Base-by-base conservation (phyloP, 2,888 invertebrate genomes). In the Cantharis flavilabris region DNA sequence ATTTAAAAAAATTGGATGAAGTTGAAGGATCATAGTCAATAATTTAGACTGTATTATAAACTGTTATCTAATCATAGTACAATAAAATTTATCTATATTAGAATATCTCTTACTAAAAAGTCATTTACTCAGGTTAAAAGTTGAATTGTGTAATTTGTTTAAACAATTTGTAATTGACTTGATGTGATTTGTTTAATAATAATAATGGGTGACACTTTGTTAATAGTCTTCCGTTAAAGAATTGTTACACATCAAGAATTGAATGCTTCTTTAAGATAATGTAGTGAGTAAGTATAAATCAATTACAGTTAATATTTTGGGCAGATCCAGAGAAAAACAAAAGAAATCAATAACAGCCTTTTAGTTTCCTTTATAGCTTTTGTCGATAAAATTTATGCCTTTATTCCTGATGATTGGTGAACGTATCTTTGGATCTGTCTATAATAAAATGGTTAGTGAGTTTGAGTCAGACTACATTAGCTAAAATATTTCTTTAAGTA, bases 11-110 rank as follows among this genome's bases (percentile, higher is more conserved):
- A 64, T 30, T 70, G 73, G 71, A 49, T 49, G n/a, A 49, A 49
- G n/a, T n/a, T 49, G n/a, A 70, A 77, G 65, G 49, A 64, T 18
- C 64, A 72, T 77, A 74, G 74, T 74, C 74, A 77, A 77, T 77
- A 77, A 69, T 64, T 62, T 75, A 77, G 71, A 75, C 71, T 74
- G 67, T 77, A 77, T 26, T 69, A 69, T 74, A 74, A 49, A 76
- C 71, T 77, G 77, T 77, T 77, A 74, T 71, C 23, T 71, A 67
- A 70, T 74, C 63, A 49, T 77, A 70, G 74, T 77, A 71, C 69
- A 71, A 69, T 76, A 76, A 67, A 67, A 67, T 67, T 67, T 67
- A 67, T 67, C 18, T 64, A 67, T 67, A 67, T 67, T 67, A 67
- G 65, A 67, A 67, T 23, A 67, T 67, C 26, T 23, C 70, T 65